Conservation (phyloP, 2,113 vertebrate species). For the Pomatostomus ruficeps region DNA sequence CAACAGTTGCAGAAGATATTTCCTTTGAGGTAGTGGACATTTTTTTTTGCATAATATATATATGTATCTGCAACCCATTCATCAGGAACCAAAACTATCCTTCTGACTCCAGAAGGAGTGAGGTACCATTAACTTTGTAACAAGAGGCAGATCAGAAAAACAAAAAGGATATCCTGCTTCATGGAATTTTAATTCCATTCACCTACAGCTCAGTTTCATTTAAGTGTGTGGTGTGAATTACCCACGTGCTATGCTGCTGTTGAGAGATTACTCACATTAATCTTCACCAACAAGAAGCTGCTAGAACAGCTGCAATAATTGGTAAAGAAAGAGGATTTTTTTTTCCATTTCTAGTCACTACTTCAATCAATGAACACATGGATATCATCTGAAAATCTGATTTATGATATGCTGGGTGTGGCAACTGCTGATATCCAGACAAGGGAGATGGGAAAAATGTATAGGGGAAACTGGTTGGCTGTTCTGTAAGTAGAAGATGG, state of each 20-base stretch:
- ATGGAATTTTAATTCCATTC: not conserved
- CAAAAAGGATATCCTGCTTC: not conserved
- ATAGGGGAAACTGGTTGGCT: not conserved
- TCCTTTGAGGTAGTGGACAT: not conserved
- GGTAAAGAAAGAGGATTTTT: not conserved
- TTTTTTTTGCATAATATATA: not conserved
- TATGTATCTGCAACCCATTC: not conserved
- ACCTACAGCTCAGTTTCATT: not conserved
- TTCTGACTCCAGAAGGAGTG: not conserved
- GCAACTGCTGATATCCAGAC: not conserved
- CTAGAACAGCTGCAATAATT: not conserved
- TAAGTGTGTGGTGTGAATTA: not conserved
- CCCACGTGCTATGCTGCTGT: not conserved
- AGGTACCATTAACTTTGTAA: not conserved
- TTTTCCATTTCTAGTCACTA: not conserved
- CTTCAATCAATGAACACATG: not conserved
- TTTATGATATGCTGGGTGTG: not conserved
- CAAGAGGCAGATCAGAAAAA: not conserved
- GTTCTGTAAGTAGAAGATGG: not conserved
- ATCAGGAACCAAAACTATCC: not conserved
- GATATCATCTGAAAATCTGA: not conserved
- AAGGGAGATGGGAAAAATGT: not conserved
- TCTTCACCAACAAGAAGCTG: not conserved
- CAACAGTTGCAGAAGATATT: not conserved
- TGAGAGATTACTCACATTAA: not conserved